These are phyloP conservation scores for Drosophila leonis DNA, from an alignment of 2,888 invertebrate genomes.

Conservation along the genomic window DNA sequence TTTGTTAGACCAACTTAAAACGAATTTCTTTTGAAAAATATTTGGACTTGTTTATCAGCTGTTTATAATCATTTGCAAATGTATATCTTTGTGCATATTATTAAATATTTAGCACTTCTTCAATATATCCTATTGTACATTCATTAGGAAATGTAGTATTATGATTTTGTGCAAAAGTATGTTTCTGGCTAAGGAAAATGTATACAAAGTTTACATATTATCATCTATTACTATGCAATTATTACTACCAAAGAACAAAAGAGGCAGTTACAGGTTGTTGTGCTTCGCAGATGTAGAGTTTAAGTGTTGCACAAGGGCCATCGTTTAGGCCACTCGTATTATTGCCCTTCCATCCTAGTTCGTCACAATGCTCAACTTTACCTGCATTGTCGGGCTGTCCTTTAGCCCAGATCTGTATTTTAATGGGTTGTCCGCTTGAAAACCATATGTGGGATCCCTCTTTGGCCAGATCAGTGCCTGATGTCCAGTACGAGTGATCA, in stretches of 20 bases:
- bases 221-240: neutral
- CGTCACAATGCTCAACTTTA: slow-evolving; percentile 17
- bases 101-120: neutral
- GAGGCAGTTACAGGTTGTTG: neutral
- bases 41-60: neutral
- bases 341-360: neutral
- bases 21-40: neutral
- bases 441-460: slow-evolving; percentile 18
- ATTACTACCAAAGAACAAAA: neutral
- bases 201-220: neutral
- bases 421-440: slow-evolving; percentile 8
- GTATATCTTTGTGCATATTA: too few species aligned
- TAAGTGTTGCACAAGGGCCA: slow-evolving; percentile 5
- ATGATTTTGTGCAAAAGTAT: neutral
- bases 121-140: neutral
- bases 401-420: neutral
- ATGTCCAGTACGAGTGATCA: slow-evolving; percentile 21
- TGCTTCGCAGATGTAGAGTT: slow-evolving; percentile 19
- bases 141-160: neutral
- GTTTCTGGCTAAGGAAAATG: neutral
- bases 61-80: neutral
- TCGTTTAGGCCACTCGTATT: slow-evolving; percentile 7
- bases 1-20: neutral
- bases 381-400: slow-evolving; percentile 23
- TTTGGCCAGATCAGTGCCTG: slow-evolving; percentile 21